Percentiles rank a stretch among this genome's conserved stretches.
Evolutionary conservation across 1,140 invertebrate genomes (phyloP).

Genomic region (Drosophila rufa): DNA sequence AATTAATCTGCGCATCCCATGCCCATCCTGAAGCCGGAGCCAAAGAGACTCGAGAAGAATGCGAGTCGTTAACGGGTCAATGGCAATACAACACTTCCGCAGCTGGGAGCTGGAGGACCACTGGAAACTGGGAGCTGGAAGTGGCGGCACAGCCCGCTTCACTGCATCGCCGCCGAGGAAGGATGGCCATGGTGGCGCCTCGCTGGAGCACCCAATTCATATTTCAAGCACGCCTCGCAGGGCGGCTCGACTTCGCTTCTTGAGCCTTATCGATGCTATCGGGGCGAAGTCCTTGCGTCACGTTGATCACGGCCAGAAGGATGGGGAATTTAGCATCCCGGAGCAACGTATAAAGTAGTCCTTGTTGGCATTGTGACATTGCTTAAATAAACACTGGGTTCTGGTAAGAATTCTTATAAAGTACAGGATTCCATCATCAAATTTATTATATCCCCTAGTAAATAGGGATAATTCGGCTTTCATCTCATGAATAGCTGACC

Average conservation of each 20-base stretch:
- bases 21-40: neutral
- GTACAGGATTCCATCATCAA: too few relatives aligned
- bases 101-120: neutral
- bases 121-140: neutral
- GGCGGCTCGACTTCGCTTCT: neutral
- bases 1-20: conserved; percentile 50
- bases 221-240: conserved; percentile 59
- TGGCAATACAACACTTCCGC: conserved; percentile 42
- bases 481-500: conserved; percentile 3
- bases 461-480: conserved; percentile 7
- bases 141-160: conserved; percentile 26
- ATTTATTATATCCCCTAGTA: neutral
- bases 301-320: conserved; percentile 1
- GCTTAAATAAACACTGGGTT: neutral
- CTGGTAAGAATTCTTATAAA: neutral
- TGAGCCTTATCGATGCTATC: conserved; percentile 4
- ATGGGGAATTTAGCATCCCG: neutral
- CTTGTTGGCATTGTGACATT: neutral
- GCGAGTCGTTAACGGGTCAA: conserved; percentile 64
- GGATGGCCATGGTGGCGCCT: conserved; percentile 9
- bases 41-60: conserved; percentile 42
- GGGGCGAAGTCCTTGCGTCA: conserved; percentile 1
- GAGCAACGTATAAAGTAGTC: too few relatives aligned
- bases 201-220: conserved; percentile 50
- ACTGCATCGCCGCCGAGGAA: conserved; percentile 23